Percentiles rank a stretch among this genome's conserved stretches.
Evolutionary conservation across 2,797 vertebrate species (phyloP).

Genomic region (Harpagifer antarcticus): DNA sequence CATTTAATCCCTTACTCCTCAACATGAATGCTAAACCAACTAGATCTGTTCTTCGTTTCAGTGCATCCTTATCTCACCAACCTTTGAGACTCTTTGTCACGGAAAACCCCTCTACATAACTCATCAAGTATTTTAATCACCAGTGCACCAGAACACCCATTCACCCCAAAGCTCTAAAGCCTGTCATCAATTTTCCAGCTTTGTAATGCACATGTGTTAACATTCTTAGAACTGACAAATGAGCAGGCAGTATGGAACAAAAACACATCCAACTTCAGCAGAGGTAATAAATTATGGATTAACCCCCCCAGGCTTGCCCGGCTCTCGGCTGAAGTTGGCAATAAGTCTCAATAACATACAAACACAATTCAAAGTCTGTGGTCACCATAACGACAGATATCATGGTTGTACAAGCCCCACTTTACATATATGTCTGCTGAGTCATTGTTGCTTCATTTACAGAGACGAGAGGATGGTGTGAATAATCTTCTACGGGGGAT

Average conservation of each 20-base stretch:
- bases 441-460: conserved; percentile 5
- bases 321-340: conserved; percentile 14
- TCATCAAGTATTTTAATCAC: conserved; percentile 3
- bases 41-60: background rate
- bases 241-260: background rate
- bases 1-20: too few species aligned
- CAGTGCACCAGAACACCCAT: background rate
- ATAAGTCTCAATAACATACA: conserved; percentile 43
- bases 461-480: background rate
- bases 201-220: conserved; percentile 2
- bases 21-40: too few species aligned
- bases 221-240: background rate
- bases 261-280: background rate
- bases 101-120: background rate
- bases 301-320: background rate
- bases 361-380: conserved; percentile 20
- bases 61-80: conserved; percentile 1
- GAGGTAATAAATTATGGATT: conserved; percentile 29
- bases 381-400: conserved; percentile 31
- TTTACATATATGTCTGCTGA: background rate
- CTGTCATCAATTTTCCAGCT: conserved; percentile 16
- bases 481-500: background rate
- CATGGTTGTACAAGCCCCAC: conserved; percentile 1
- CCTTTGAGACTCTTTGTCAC: background rate
- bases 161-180: conserved; percentile 5